A percentile compares a stretch with the other conserved stretches of the same genome.
Conservation (phyloP, 2,113 vertebrate species). For the Aldabrachelys gigantea region DNA sequence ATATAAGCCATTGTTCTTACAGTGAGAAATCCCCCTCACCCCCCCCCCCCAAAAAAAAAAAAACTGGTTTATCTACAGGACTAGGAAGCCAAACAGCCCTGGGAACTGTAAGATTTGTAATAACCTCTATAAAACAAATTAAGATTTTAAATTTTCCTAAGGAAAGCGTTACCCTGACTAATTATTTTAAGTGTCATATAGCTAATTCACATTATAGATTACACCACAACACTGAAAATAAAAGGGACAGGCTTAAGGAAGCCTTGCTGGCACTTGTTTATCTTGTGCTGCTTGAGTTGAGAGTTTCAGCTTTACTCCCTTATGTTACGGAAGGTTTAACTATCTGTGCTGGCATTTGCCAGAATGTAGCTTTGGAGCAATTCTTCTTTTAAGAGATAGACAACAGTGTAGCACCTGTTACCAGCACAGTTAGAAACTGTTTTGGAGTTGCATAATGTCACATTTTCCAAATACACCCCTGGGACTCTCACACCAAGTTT, state of each 20-base stretch:
- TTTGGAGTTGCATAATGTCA: background rate
- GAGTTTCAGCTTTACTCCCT: background rate
- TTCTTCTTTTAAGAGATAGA: background rate
- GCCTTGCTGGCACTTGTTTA: background rate
- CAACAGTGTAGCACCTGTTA: no score
- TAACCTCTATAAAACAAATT: no score
- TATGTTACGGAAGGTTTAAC: background rate
- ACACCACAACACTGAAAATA: background rate
- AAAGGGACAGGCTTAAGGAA: background rate
- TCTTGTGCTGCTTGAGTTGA: background rate
- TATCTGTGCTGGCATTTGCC: background rate
- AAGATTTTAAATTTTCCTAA: background rate
- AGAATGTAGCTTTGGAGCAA: background rate
- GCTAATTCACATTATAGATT: background rate
- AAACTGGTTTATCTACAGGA: background rate
- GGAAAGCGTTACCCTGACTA: no score
- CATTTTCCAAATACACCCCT: background rate
- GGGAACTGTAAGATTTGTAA: background rate
- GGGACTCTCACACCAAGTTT: background rate
- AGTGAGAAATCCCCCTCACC: background rate
- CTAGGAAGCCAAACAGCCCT: background rate
- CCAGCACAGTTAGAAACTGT: background rate
- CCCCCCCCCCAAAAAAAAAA: background rate
- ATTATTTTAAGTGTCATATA: background rate
- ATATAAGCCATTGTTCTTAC: constrained; percentile 83